Evolutionary conservation across 2,797 vertebrate genomes (phyloP), one percentile per base, ranked within the genome.

Genomic region (Heterohyrax brucei): DNA sequence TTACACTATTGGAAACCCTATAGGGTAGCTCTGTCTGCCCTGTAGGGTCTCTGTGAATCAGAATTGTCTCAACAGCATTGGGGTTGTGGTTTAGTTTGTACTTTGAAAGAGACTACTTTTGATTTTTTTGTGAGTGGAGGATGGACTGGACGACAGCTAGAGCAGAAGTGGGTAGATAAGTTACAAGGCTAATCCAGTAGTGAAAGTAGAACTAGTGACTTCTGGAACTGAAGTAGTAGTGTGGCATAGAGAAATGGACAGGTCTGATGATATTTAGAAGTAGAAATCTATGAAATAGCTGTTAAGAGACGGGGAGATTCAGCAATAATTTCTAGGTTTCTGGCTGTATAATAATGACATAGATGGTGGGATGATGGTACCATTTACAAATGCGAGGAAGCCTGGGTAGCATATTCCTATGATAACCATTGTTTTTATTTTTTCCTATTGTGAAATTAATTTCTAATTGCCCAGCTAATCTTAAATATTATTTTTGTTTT

Each of bases 301-400:
- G 1, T 91, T 70, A n/a, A 12, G 7, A 64, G 39, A 78, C 2
- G 18, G 5, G 10, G 6, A 90, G 48, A 95, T 81, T 75, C 76
- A 78, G 7, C 10, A 84, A 64, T 88, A 26, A 46, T 61, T 83
- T 19, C 39, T 89, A 77, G 14, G 39, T 77, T 78, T 87, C 28
- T 96, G 24, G 4, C 19, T 78, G 87, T 91, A 70, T 91, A 70
- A 56, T 73, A 62, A 39, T 73, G 22, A 8, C 78, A 73, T 82
- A 7, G 19, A 19, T 62, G 13, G 26, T 87, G n/a, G 10, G 5
- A 46, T 53, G 46, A 7, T 78, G 1, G 26, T 39, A 33, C 24
- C 79, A 16, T 80, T 89, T 92, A 80, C 3, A 86, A 7, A 3
- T 12, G 0, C 79, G 28, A 84, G 16, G 56, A 68, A 91, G 70